phyloP scores from a whole-genome alignment of 2,797 vertebrate genomes.

The Graptemys geographica region DNA sequence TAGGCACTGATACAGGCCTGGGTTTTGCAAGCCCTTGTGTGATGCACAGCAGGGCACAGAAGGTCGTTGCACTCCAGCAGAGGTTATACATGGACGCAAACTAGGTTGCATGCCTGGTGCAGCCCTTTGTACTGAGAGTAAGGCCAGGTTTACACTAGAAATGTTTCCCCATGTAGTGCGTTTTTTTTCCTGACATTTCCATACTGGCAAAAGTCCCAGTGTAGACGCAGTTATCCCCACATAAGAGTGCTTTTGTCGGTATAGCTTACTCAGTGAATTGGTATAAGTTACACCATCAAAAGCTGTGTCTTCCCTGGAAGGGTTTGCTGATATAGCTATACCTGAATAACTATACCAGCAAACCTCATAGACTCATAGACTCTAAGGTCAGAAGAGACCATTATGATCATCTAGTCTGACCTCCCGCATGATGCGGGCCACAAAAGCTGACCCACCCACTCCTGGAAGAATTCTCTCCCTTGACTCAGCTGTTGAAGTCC shows the following conservation, averaged over 20 bases:
- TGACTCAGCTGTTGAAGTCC: too few relatives aligned
- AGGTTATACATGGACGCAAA: too few relatives aligned
- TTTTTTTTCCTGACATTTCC: background rate
- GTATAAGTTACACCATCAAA: background rate
- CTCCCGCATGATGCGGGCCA: too few relatives aligned
- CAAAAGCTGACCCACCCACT: too few relatives aligned
- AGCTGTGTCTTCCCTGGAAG: background rate
- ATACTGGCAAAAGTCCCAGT: background rate
- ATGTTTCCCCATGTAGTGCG: background rate
- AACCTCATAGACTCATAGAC: background rate
- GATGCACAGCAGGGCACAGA: too few relatives aligned
- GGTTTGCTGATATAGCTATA: background rate
- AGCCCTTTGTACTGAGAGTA: too few relatives aligned
- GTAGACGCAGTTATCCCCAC: background rate
- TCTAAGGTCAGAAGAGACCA: too few relatives aligned
- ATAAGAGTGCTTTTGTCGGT: background rate
- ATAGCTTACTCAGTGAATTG: background rate
- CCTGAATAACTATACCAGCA: background rate
- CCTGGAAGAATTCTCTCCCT: too few relatives aligned
- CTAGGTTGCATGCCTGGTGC: too few relatives aligned
- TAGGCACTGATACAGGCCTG: background rate
- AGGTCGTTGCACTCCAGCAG: too few relatives aligned
- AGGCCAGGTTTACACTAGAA: background rate
- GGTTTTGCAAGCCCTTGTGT: background rate
- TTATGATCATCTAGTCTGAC: too few relatives aligned